Base-by-base conservation (phyloP, 2,888 invertebrate species). In the Drosophila mimetica region DNA sequence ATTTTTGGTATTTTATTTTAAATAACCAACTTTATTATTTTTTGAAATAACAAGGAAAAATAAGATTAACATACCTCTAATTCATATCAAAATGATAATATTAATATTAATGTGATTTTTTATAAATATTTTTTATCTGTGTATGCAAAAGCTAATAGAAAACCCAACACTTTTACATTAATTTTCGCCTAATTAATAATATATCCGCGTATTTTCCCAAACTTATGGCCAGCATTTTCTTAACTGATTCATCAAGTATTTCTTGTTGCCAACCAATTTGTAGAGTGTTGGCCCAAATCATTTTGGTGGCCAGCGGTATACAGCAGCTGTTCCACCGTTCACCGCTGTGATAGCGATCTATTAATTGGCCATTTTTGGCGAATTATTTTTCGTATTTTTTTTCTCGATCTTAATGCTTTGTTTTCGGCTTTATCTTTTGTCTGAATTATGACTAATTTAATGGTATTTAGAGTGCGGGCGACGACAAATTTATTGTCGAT, bases 381-480 rank as follows among this genome's bases (percentile, higher is more conserved):
- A 70, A 71, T 71, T 53, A 71, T 61, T 60, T 60, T 14, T 18
- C 14, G 32, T 25, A 54, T 60, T 44, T 48, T 44, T 44, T 61
- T 25, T 18, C 11, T 37, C n/a, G 30, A 30, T 44, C 16, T 58
- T 47, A 36, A 44, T 34, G 47, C 16, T 41, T 52, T 60, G 69
- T 66, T 51, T 60, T 63, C 42, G 51, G 42, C 37, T 60, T 61
- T 54, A 53, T 51, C 34, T 59, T 54, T 57, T 67, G 70, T 67
- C 81, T 72, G 60, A 83, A 59, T 66, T 66, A 76, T 84, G 89
- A 88, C 85, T 86, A 88, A 84, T 60, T 71, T 64, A 11, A 13
- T 60, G 82, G 85, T 73, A 84, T 84, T 84, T 84, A 81, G 87
- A 84, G 89, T 86, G 84, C 84, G 51, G 71, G 34, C 73, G 59